A percentile compares a stretch with the other conserved stretches of the same genome.
phyloP scores from a whole-genome alignment of 2,113 vertebrate genomes.

The Nyctibius bracteatus region DNA sequence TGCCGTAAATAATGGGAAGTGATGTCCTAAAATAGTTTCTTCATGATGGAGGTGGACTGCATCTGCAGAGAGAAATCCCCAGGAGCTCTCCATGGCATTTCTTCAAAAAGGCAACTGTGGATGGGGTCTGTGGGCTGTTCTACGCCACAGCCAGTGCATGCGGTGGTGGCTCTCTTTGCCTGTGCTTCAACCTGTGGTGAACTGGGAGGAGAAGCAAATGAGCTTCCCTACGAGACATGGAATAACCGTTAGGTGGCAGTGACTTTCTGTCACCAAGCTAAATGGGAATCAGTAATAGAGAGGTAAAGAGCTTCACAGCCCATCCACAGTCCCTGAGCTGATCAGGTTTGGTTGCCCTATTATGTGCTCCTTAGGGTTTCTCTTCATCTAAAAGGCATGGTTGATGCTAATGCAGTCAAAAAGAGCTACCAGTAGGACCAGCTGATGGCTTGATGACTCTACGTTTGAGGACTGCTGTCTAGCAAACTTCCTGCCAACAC shows the following conservation, averaged over 20 bases:
- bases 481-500: constrained; percentile 20
- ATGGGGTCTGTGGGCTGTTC: neutral
- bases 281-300: neutral
- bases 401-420: neutral
- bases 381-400: neutral
- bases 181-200: neutral
- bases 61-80: neutral
- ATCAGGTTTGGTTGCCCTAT: neutral
- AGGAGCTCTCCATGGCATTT: neutral
- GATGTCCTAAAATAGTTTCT: neutral
- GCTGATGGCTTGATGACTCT: constrained; percentile 40
- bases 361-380: neutral
- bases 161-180: neutral
- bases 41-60: neutral
- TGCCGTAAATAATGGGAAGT: neutral
- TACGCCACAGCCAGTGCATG: neutral
- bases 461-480: constrained; percentile 2
- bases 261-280: constrained; percentile 6
- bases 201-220: neutral
- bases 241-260: constrained; percentile 28
- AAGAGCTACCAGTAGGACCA: constrained; percentile 20
- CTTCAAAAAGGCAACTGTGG: neutral
- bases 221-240: neutral
- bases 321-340: neutral
- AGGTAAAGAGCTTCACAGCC: neutral